Conservation (phyloP, 2,113 vertebrate species). For the Gracilinanus agilis region DNA sequence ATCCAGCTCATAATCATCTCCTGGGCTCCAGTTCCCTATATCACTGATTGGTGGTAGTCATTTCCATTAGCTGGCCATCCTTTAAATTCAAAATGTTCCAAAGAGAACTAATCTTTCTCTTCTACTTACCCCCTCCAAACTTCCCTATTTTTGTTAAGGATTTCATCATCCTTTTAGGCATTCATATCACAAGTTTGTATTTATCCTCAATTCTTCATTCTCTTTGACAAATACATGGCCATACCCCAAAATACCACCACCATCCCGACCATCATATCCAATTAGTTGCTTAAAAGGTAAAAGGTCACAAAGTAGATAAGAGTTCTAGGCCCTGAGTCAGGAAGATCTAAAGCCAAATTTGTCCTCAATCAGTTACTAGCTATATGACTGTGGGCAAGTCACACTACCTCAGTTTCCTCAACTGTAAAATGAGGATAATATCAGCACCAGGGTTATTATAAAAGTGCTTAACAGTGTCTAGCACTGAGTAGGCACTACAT, state of each 20-base stretch:
- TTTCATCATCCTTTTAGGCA: neutral
- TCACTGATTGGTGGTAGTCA: neutral
- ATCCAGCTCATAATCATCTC: neutral
- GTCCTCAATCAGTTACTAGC: neutral
- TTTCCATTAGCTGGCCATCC: neutral
- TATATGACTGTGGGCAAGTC: neutral
- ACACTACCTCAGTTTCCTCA: neutral
- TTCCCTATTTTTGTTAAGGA: no score
- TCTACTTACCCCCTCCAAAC: neutral
- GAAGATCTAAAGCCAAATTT: neutral
- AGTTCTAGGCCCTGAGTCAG: no score
- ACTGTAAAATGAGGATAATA: neutral
- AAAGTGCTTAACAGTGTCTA: neutral
- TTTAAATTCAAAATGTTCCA: neutral
- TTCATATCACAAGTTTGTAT: neutral
- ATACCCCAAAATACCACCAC: no score
- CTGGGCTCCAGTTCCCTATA: neutral
- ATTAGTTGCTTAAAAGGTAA: neutral
- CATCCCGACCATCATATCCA: neutral
- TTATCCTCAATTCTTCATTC: neutral
- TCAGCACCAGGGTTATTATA: neutral
- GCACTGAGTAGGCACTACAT: neutral
- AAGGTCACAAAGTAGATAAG: no score
- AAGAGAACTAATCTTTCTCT: neutral
- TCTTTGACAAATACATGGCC: neutral